phyloP scores from a whole-genome alignment of 2,888 invertebrate genomes.

The Drosophila monieri region DNA sequence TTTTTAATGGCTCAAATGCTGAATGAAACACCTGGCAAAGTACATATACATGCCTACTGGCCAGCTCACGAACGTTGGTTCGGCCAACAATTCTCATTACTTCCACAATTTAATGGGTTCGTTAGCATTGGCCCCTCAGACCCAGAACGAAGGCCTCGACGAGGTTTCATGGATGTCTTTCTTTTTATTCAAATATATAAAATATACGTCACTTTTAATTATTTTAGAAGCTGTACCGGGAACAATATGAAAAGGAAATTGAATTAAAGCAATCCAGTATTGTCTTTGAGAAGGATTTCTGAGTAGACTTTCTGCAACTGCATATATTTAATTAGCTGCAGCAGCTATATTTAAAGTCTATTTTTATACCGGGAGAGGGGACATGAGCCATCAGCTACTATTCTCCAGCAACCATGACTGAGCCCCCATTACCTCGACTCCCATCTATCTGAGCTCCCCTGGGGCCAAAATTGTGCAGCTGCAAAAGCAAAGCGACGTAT shows the following conservation, averaged over 20 bases:
- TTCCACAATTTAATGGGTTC: constrained; percentile 65
- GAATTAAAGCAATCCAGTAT: too few relatives aligned
- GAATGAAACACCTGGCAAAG: constrained; percentile 76
- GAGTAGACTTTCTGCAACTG: neutral
- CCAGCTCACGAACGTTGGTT: constrained; percentile 65
- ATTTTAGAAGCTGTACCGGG: neutral
- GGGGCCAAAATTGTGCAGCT: constrained; percentile 33
- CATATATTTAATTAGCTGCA: neutral
- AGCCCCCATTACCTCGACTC: neutral
- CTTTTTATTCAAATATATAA: neutral
- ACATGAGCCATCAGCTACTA: constrained; percentile 19
- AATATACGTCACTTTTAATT: too few relatives aligned
- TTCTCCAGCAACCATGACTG: constrained; percentile 1
- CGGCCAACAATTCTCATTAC: constrained; percentile 29
- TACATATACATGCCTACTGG: constrained; percentile 20
- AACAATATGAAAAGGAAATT: neutral
- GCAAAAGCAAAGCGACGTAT: constrained; percentile 33
- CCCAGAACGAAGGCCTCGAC: constrained; percentile 32
- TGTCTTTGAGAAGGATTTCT: neutral
- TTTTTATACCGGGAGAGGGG: constrained; percentile 50
- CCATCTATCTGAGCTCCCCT: constrained; percentile 26
- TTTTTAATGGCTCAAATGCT: constrained; percentile 72
- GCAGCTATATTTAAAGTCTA: constrained; percentile 60
- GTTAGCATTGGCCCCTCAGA: constrained; percentile 61
- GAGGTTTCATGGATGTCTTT: neutral